phyloP scores from a whole-genome alignment of 2,797 vertebrate genomes.

The Pogoniulus pusillus region DNA sequence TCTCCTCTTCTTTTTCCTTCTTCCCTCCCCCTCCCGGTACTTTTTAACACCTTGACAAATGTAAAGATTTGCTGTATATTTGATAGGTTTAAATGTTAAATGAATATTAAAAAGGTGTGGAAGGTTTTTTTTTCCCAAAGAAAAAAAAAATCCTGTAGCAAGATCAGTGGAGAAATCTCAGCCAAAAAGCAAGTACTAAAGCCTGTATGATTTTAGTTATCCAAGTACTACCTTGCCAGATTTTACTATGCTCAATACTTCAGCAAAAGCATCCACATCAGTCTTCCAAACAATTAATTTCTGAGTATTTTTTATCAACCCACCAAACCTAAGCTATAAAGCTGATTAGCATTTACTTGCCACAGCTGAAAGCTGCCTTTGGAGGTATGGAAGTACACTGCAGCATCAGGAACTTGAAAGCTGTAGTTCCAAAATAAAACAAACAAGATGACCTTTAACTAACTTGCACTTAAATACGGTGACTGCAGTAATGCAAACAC shows the following conservation, averaged over 20 bases:
- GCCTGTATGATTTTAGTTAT: neutral
- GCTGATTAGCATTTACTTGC: neutral
- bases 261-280: neutral
- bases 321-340: neutral
- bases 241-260: neutral
- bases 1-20: too few species aligned
- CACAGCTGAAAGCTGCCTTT: neutral
- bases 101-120: neutral
- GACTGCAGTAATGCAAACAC: neutral
- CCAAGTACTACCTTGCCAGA: neutral
- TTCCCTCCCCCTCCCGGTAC: too few species aligned
- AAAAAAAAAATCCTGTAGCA: neutral
- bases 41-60: neutral
- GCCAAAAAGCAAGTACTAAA: neutral
- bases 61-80: neutral
- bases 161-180: neutral
- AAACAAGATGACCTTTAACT: neutral
- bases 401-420: neutral
- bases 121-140: neutral
- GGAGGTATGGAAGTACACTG: neutral
- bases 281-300: neutral
- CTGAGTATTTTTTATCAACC: neutral
- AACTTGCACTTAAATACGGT: neutral
- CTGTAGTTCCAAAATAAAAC: neutral
- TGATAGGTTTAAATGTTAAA: neutral